Evolutionary conservation across 2,888 invertebrate species (phyloP).

Genomic region (Calliscelio sp.): DNA sequence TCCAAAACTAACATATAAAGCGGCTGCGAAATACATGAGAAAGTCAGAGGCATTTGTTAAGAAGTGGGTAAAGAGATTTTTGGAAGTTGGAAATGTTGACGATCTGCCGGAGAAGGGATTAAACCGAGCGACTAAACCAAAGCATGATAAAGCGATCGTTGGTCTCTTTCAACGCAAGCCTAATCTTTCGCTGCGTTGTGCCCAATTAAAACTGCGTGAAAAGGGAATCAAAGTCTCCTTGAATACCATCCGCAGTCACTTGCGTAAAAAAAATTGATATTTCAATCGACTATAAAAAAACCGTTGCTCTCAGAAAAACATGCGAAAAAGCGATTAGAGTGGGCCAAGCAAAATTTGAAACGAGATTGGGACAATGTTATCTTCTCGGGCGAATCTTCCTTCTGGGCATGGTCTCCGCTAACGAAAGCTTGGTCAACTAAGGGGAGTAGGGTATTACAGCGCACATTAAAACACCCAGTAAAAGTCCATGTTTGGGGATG

Average conservation of each 20-base stretch:
- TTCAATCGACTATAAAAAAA: constrained; percentile 37
- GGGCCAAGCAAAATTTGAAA: constrained; percentile 61
- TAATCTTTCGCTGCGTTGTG: background rate
- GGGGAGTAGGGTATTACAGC: background rate
- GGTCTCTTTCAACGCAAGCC: constrained; percentile 35
- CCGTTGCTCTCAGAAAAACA: constrained; percentile 62
- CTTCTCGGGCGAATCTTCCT: constrained; percentile 66
- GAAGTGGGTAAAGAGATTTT: constrained; percentile 64
- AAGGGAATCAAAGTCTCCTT: constrained; percentile 42
- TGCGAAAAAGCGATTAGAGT: constrained; percentile 55
- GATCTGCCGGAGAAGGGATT: background rate
- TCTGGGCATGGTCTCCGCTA: constrained; percentile 56
- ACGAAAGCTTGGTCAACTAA: background rate
- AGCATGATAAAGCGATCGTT: constrained; percentile 6
- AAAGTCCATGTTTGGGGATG: constrained; percentile 25
- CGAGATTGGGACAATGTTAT: constrained; percentile 64
- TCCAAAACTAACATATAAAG: constrained; percentile 50
- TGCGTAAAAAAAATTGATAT: constrained; percentile 26
- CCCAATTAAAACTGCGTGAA: constrained; percentile 25
- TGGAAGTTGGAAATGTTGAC: constrained; percentile 31
- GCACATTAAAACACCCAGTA: constrained; percentile 4
- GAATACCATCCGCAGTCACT: constrained; percentile 39
- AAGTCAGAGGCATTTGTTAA: constrained; percentile 48
- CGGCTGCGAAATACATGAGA: constrained; percentile 54
- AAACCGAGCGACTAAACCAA: background rate